Base-by-base conservation (phyloP, 1,140 invertebrate genomes). In the Brachionus rotundiformis region DNA sequence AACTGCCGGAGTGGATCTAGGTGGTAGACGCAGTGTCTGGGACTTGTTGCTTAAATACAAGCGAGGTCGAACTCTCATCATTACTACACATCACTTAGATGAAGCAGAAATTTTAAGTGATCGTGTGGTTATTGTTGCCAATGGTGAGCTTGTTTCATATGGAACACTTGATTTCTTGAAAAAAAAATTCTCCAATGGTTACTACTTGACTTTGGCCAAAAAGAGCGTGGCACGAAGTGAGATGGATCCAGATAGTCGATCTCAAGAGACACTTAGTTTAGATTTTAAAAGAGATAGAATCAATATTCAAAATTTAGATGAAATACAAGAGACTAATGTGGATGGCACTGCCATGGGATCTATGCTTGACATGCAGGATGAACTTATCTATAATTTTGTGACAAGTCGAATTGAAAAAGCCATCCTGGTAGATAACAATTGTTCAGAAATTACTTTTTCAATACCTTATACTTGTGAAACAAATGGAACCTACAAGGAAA, bases 11-110 rank as follows among this genome's bases (percentile, higher is more conserved):
- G 85, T 90, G 25, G 91, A 91, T 85, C 90, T 91, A 4, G 89
- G 88, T 81, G 89, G 90, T 2, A 84, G 91, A 41, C 86, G 90
- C 83, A 88, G 89, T 47, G 90, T 92, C 82, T 92, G 91, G 91
- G 91, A 92, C 83, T 82, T 88, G 13, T 85, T 91, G 11, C 76
- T 88, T 8, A 89, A 88, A 79, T 86, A 89, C 80, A 47, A 83
- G 84, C 68, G 39, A 81, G 85, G 85, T 13, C 84, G 89, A 77
- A 90, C 89, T 1, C 86, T 90, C 41, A 81, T 90, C 16, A 82
- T 90, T 54, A 88, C 88, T 0, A 90, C 89, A 13, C 89, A 90
- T 83, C 88, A 89, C 82, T 85, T 90, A 84, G 89, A 90, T 68
- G 89, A 90, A 84, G 89, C 89, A 2, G 89, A 90, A 81, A 87